These are phyloP conservation scores for Styela clava DNA, from an alignment of 23 tunicate species.

Conservation along the genomic window DNA sequence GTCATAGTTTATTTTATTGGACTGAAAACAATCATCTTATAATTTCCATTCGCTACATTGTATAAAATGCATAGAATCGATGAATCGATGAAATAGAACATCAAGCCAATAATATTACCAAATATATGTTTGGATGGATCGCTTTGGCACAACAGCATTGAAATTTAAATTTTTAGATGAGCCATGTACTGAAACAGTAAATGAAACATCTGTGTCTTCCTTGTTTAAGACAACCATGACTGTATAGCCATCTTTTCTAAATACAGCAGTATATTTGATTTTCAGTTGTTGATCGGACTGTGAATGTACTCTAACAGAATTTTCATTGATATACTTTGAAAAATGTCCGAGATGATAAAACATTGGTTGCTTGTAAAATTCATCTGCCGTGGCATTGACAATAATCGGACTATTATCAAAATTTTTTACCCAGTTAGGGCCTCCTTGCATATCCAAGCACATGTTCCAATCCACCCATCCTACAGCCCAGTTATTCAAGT, in stretches of 20 bases:
- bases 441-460: constrained; percentile 79
- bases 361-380: constrained; percentile 96
- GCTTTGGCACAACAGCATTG: constrained; percentile 28
- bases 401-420: constrained; percentile 93
- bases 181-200: constrained; percentile 40
- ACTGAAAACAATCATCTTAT: no score
- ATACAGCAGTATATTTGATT: constrained; percentile 50
- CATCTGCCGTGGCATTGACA: constrained; percentile 78
- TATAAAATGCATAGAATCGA: not conserved
- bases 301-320: constrained; percentile 49
- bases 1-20: no score
- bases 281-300: not conserved
- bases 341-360: constrained; percentile 97
- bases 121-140: constrained; percentile 61
- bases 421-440: constrained; percentile 98
- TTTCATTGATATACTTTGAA: constrained; percentile 79
- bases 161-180: constrained; percentile 10
- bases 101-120: constrained; percentile 40
- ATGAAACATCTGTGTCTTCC: constrained; percentile 29
- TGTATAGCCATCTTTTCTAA: constrained; percentile 30
- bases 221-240: constrained; percentile 70
- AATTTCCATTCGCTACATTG: no score
- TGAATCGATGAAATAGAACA: not conserved
- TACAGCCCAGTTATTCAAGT: constrained; percentile 69
- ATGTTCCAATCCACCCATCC: constrained; percentile 99